Base-by-base conservation (phyloP, 2,888 invertebrate species). In the Germaria angustata region DNA sequence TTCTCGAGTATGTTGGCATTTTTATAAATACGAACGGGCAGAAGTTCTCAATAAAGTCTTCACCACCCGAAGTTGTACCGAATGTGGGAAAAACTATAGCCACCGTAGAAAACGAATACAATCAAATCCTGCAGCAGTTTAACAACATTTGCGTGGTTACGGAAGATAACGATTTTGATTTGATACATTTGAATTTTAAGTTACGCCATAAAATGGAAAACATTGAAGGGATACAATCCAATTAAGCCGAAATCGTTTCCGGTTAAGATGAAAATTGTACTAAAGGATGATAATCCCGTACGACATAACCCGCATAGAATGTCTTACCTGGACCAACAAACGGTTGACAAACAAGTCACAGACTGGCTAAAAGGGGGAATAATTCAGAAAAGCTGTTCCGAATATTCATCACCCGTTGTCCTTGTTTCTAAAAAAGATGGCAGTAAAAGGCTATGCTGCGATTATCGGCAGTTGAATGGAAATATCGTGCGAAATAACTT, bases 151-250 rank as follows among this genome's bases (percentile, higher is more conserved):
- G 28, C 3, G 28, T 28, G 28, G 28, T 28, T 28, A 6, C 28
- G 28, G 28, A 28, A 28, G 6, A 6, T 13, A 4, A 2, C 2
- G 41, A 8, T 9, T 46, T 2, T 8, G 2, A 5, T 20, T 46
- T 9, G 17, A 9, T n/a, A 20, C 9, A 20, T 9, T 46, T 46
- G 15, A n/a, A 39, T n/a, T n/a, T n/a, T n/a, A n/a, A n/a, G 15
- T 13, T 15, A 15, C 41, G 20, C 2, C 5, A 17, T 9, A 2
- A 4, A 20, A 9, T 17, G 15, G 8, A 4, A 8, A 9, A 17
- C 2, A 8, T 11, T 11, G 11, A n/a, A n/a, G n/a, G n/a, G n/a
- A n/a, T 85, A 89, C 90, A 0, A 89, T 87, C n/a, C 89, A 84
- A 13, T 22, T 1, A 57, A 68, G 22, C 24, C 34, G 1, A 59